Evolutionary conservation across 2,888 invertebrate genomes (phyloP).

Genomic region (Plebejus anna): DNA sequence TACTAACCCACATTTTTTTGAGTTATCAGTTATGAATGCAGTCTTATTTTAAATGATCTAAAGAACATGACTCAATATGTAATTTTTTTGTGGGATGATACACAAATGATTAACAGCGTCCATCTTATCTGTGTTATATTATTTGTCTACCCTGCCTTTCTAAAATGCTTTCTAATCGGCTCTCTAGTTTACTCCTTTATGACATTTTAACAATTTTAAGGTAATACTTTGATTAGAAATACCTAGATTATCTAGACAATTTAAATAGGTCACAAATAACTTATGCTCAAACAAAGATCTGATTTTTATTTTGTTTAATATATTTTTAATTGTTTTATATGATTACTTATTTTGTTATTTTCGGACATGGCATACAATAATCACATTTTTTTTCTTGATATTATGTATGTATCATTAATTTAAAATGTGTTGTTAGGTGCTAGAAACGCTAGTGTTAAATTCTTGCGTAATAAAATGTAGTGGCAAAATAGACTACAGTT

Average conservation of each 20-base stretch:
- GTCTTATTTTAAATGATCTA: too few relatives aligned
- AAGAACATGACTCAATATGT: too few relatives aligned
- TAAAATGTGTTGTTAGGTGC: slow-evolving; percentile 2
- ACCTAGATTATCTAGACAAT: not conserved
- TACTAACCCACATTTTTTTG: too few relatives aligned
- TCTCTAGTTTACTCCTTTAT: not conserved
- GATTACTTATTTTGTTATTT: not conserved
- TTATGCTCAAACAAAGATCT: slow-evolving; percentile 14
- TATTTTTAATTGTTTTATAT: not conserved
- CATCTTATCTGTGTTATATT: too few relatives aligned
- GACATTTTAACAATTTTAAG: not conserved
- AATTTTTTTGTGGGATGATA: too few relatives aligned
- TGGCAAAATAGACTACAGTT: not conserved
- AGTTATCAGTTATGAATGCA: too few relatives aligned
- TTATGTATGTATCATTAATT: not conserved
- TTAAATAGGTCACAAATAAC: not conserved
- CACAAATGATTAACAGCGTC: too few relatives aligned
- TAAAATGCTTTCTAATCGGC: not conserved
- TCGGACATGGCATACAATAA: not conserved
- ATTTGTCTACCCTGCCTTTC: not conserved
- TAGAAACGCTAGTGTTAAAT: not conserved
- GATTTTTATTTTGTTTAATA: not conserved
- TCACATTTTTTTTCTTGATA: not conserved
- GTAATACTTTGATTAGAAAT: not conserved
- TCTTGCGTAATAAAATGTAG: not conserved